Base-by-base conservation (phyloP, 2,797 vertebrate genomes). In the Fistularia tabacaria region DNA sequence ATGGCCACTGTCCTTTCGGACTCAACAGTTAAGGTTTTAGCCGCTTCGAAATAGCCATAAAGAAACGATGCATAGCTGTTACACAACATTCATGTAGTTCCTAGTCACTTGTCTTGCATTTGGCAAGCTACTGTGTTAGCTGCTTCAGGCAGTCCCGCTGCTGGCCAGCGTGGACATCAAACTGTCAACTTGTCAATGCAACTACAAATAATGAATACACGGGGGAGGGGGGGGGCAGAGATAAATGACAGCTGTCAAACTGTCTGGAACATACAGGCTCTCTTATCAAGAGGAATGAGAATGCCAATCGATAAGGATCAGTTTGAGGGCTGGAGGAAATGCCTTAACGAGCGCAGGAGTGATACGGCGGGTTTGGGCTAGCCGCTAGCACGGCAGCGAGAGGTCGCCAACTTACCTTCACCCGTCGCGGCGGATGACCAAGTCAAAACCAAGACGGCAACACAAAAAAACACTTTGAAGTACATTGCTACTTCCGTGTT, bases 401-500 rank as follows among this genome's bases (percentile, higher is more conserved):
- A 75, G 73, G 66, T 69, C 56, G 69, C 58, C 14, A 77, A 87
- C 87, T 84, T 76, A 89, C 87, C 82, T 63, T 62, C 15, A 52
- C 69, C 72, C 11, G 49, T 7, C 5, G 64, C 53, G 54, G 60
- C 58, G 12, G 76, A 62, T 15, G 76, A 73, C 40, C 78, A 77
- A 9, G 84, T 15, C 63, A 86, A 41, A 57, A 64, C 77, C 45
- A 87, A 39, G 36, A 71, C 67, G 1, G 80, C 67, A 0, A 73
- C 52, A 55, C 84, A 52, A 54, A 85, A 80, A 48, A 85, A 47
- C 72, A 77, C 11, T 69, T 79, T 89, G 50, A 52, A 13, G 59
- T 66, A 71, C 91, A 91, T 92, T 63, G 45, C 80, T 77, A 62
- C 58, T 36, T 57, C 3, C 14, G 42, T 56, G 4, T 48, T 61